Evolutionary conservation across 2,888 invertebrate genomes (phyloP), one percentile per base, ranked within the genome.

Genomic region (Cryptosula pallasiana): DNA sequence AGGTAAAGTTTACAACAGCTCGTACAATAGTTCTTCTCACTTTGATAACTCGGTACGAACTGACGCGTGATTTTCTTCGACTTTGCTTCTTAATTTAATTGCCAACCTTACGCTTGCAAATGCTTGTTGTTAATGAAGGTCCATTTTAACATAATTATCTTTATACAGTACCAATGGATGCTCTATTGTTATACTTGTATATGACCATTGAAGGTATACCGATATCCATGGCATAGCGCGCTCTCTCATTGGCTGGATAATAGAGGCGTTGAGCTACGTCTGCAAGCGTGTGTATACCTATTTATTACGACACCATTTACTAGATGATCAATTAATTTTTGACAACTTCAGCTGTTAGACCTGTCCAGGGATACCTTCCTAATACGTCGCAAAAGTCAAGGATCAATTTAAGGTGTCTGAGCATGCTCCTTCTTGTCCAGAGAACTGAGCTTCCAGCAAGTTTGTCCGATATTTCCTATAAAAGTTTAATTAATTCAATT

Each of bases 91-190:
- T 63, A 27, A 25, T 63, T 32, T 63, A 34, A 63, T 63, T 63
- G 63, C 63, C 27, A 13, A 32, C 27, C 3, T 63, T 32, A 63
- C 63, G 32, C 63, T 32, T 63, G 32, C 32, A 32, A 20, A 2
- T 9, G 20, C 63, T 63, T 16, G 5, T 5, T 63, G 63, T 25
- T 32, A 63, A 63, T 29, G 63, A 25, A 13, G 3, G 27, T 3
- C 63, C 32, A 63, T 63, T 63, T 63, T 63, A 63, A 63, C 27
- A 32, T 27, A 63, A 63, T 63, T 63, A 63, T 63, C 3, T 27
- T 63, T 25, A 63, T 32, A 32, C 63, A 16, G 9, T 13, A 32
- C 32, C 63, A 32, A 27, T 32, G 32, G n/a, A 27, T 63, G 25
- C 9, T 13, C 63, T 63, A 63, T 63, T 63, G 63, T 63, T 16